These are phyloP conservation scores for Poeciliopsis gracilis DNA, from an alignment of 2,797 vertebrate species.

Conservation along the genomic window DNA sequence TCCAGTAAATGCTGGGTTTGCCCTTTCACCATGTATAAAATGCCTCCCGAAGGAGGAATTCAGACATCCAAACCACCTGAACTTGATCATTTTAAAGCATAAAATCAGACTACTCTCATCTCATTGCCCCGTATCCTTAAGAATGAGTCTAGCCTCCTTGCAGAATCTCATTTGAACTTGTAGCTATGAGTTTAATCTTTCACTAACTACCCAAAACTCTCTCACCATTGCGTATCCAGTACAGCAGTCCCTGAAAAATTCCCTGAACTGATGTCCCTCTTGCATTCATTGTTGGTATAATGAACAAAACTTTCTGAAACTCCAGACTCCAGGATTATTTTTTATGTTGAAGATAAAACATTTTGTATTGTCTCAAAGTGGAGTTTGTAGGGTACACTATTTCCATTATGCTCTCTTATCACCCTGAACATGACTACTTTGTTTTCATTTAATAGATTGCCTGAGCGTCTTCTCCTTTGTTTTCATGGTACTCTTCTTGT, in stretches of 20 bases:
- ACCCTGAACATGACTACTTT: not conserved
- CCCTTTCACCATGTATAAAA: not conserved
- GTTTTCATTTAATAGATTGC: not conserved
- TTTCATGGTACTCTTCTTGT: not conserved
- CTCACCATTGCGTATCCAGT: not conserved
- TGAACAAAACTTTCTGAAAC: not conserved
- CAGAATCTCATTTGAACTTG: not conserved
- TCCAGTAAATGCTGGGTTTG: not conserved
- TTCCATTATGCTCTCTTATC: not conserved
- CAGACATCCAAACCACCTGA: not conserved
- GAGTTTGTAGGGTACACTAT: not conserved
- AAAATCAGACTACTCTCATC: not conserved
- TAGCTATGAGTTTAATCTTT: not conserved
- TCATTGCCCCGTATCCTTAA: not conserved
- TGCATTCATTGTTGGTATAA: not conserved
- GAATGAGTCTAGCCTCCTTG: not conserved
- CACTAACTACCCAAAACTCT: not conserved
- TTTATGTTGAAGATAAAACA: not conserved
- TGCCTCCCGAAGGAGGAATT: not conserved
- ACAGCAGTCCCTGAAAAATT: not conserved
- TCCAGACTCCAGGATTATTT: not conserved
- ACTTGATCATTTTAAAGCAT: not conserved
- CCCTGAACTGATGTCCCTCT: not conserved
- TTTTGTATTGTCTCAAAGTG: not conserved
- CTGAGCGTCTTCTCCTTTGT: not conserved